Evolutionary conservation across 2,888 invertebrate genomes (phyloP).

Genomic region (Meteorus cinctellus): DNA sequence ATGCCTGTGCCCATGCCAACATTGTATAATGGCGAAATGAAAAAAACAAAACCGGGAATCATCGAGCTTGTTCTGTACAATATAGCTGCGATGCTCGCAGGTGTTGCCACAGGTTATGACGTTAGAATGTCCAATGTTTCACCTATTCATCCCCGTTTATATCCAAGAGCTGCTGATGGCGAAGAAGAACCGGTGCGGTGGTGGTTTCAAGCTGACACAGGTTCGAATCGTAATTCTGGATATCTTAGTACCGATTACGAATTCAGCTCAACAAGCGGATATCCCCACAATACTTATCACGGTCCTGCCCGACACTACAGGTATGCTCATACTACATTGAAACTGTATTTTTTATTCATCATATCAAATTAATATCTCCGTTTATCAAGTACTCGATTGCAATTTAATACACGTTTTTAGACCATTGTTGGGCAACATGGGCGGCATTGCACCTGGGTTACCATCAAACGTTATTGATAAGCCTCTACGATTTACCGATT

Average conservation of each 20-base stretch:
- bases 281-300: slow-evolving; percentile 92
- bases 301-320: slow-evolving; percentile 87
- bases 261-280: slow-evolving; percentile 77
- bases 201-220: slow-evolving; percentile 65
- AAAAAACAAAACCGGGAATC: slow-evolving; percentile 81
- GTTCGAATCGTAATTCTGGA: slow-evolving; percentile 68
- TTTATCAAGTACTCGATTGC: no score
- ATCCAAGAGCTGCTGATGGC: slow-evolving; percentile 74
- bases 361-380: background rate
- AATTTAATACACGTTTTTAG: slow-evolving; percentile 49
- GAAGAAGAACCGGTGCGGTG: slow-evolving; percentile 67
- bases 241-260: slow-evolving; percentile 76
- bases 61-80: slow-evolving; percentile 89
- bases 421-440: slow-evolving; percentile 69
- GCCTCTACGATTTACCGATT: slow-evolving; percentile 84
- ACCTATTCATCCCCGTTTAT: slow-evolving; percentile 86
- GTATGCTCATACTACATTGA: slow-evolving; percentile 50
- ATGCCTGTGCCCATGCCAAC: slow-evolving; percentile 86
- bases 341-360: background rate
- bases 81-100: slow-evolving; percentile 92
- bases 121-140: slow-evolving; percentile 91
- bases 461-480: slow-evolving; percentile 72
- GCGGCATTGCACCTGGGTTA: slow-evolving; percentile 66
- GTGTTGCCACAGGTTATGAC: slow-evolving; percentile 94
- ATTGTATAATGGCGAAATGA: slow-evolving; percentile 84